Percentiles rank a stretch among this genome's conserved stretches.
phyloP scores from a whole-genome alignment of 2,113 vertebrate genomes.

The Mesembrinibis cayennensis region DNA sequence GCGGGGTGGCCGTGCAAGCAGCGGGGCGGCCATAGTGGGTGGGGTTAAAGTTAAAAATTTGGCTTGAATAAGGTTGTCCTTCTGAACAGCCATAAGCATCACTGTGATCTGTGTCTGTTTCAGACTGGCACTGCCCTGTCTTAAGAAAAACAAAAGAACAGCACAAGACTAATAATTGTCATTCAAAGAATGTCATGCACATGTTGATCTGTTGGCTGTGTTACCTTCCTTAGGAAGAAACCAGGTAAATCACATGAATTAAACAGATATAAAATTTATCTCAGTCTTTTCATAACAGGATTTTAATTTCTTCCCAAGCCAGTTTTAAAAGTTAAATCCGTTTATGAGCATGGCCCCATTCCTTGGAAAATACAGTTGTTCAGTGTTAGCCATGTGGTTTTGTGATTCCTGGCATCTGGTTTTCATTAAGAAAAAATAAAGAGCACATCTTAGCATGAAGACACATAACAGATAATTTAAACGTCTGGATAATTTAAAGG shows the following conservation, averaged over 20 bases:
- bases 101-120: not conserved
- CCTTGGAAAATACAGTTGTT: not conserved
- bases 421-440: not conserved
- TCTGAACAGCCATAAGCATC: not conserved
- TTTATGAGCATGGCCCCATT: not conserved
- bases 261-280: not conserved
- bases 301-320: not conserved
- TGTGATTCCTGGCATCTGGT: not conserved
- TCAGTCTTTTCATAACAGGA: not conserved
- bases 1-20: not conserved
- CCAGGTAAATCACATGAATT: not conserved
- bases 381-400: not conserved
- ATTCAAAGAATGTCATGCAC: not conserved
- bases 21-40: not conserved
- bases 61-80: not conserved
- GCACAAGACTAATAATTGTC: not conserved
- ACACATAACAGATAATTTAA: not conserved
- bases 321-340: not conserved
- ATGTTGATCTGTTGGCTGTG: not conserved
- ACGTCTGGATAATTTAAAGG: not conserved
- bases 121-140: not conserved
- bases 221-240: not conserved
- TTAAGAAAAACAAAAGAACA: not conserved
- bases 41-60: not conserved
- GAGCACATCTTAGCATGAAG: not conserved